A percentile compares a stretch with the other conserved stretches of the same genome.
These are phyloP conservation scores for Drosophila kohkoa DNA, from an alignment of 1,140 invertebrate species.

Conservation along the genomic window DNA sequence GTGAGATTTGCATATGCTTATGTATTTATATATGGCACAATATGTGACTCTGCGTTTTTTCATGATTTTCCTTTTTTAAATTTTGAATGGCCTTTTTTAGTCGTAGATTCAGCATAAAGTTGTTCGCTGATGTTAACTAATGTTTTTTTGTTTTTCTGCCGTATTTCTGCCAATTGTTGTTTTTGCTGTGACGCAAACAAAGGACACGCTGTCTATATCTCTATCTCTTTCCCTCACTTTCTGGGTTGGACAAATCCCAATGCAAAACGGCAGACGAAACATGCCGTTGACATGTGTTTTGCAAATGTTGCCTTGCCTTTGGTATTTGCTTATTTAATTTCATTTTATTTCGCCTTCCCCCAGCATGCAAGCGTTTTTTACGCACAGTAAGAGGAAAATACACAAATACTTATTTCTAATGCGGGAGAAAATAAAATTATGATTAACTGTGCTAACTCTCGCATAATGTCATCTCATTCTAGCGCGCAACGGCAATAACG, in stretches of 20 bases:
- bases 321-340: constrained; percentile 35
- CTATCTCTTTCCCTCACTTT: constrained; percentile 4
- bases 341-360: constrained; percentile 3
- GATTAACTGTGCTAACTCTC: constrained; percentile 17
- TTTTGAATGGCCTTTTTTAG: constrained; percentile 54
- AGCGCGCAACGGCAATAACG: neutral
- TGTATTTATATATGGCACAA: constrained; percentile 21
- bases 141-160: constrained; percentile 29
- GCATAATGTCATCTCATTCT: constrained; percentile 36
- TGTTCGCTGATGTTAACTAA: constrained; percentile 56
- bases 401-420: constrained; percentile 57
- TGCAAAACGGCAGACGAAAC: constrained; percentile 43
- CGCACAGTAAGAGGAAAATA: constrained; percentile 8
- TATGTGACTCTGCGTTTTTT: constrained; percentile 27
- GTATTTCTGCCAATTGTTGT: constrained; percentile 10
- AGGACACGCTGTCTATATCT: constrained; percentile 24
- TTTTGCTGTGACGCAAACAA: constrained; percentile 14
- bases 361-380: constrained; percentile 20
- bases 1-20: constrained; percentile 72
- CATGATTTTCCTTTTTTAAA: constrained; percentile 46
- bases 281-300: constrained; percentile 81
- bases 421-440: constrained; percentile 44
- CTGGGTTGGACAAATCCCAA: constrained; percentile 46
- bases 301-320: constrained; percentile 68
- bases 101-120: constrained; percentile 52